Conservation (phyloP, 2,113 vertebrate genomes). For the Ancistrus triradiatus region DNA sequence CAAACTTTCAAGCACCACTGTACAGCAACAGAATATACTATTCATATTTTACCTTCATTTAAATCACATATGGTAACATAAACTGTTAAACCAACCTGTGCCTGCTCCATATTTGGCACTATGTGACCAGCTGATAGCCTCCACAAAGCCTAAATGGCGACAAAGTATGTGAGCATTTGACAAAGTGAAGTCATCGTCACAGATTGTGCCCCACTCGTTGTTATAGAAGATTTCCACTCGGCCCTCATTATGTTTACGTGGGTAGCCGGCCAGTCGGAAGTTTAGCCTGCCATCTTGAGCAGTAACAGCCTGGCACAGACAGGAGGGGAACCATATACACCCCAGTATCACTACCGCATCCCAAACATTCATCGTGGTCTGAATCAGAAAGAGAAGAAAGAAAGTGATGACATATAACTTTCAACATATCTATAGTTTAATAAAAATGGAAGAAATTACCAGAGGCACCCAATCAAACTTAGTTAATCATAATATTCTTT, state of each 20-base stretch:
- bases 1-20: no score
- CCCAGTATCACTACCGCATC: constrained; percentile 47
- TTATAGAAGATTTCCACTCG: constrained; percentile 85
- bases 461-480: no score
- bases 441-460: no score
- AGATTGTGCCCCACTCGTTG: constrained; percentile 94
- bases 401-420: neutral
- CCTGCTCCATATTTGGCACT: constrained; percentile 95
- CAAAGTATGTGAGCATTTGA: constrained; percentile 87
- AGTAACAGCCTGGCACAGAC: constrained; percentile 58
- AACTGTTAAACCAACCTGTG: constrained; percentile 66
- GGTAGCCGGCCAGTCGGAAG: constrained; percentile 86
- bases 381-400: neutral
- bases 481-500: no score
- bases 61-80: neutral
- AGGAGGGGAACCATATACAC: constrained; percentile 52
- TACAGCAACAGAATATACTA: no score
- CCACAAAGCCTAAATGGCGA: constrained; percentile 85
- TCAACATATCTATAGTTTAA: no score
- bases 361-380: constrained; percentile 27
- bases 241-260: constrained; percentile 93
- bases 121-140: constrained; percentile 89
- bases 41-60: no score
- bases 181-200: constrained; percentile 92
- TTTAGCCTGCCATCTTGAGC: constrained; percentile 58